Evolutionary conservation across 2,888 invertebrate genomes (phyloP).

Genomic region (Andricus quercusramuli): DNA sequence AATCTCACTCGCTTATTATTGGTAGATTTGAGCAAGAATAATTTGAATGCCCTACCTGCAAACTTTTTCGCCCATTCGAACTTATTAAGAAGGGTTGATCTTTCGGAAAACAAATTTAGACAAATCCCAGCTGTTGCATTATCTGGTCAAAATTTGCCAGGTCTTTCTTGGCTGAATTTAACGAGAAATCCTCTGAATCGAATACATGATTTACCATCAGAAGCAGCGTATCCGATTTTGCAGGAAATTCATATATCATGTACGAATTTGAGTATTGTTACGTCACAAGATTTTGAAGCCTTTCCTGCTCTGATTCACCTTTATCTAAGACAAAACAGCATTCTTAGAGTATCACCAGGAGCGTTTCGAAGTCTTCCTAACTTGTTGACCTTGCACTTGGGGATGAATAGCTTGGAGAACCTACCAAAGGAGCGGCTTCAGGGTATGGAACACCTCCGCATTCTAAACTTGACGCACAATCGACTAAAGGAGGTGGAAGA

Average conservation of each 20-base stretch:
- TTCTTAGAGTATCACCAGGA: conserved; percentile 90
- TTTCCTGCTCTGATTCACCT: conserved; percentile 89
- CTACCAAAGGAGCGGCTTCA: conserved; percentile 91
- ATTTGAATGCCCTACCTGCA: conserved; percentile 87
- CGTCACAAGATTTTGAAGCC: conserved; percentile 91
- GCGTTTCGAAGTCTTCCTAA: conserved; percentile 90
- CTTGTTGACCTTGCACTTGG: conserved; percentile 90
- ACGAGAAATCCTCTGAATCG: conserved; percentile 90
- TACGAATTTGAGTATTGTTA: conserved; percentile 90
- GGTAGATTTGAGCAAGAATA: conserved; percentile 88
- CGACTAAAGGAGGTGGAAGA: conserved; percentile 90
- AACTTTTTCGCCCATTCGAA: conserved; percentile 90
- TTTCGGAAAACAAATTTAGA: conserved; percentile 89
- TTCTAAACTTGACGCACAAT: conserved; percentile 93
- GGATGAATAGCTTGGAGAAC: conserved; percentile 90
- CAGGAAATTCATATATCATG: conserved; percentile 89
- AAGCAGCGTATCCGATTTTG: conserved; percentile 86
- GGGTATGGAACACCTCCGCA: conserved; percentile 86
- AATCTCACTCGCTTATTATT: conserved; percentile 87
- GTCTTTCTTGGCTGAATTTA: conserved; percentile 88
- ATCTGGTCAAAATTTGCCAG: conserved; percentile 87
- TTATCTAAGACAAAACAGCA: conserved; percentile 86
- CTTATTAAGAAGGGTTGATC: conserved; percentile 86
- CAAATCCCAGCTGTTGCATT: conserved; percentile 89
- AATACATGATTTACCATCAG: conserved; percentile 86